Conservation (phyloP, 2,113 vertebrate genomes). For the Spermophilus dauricus region DNA sequence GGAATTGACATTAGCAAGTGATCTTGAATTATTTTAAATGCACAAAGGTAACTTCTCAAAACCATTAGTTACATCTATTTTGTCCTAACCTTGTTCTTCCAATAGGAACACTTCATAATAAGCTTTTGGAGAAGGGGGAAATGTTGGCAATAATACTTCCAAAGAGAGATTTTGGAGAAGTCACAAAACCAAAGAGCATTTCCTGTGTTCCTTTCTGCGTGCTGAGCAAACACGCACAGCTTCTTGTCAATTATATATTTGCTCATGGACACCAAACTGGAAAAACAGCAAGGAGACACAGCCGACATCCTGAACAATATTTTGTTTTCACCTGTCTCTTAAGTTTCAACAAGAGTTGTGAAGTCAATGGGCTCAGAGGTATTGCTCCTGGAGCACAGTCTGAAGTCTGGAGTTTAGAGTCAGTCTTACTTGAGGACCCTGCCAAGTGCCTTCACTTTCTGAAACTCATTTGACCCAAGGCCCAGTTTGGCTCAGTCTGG, state of each 20-base stretch:
- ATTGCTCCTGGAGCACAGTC: neutral
- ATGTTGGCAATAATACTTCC: neutral
- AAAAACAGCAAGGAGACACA: neutral
- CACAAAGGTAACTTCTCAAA: neutral
- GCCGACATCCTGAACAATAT: constrained; percentile 45
- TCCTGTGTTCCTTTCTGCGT: neutral
- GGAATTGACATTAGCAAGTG: constrained; percentile 48
- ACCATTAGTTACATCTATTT: constrained; percentile 5
- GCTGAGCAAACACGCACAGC: neutral
- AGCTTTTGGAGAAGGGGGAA: neutral
- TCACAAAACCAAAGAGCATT: neutral
- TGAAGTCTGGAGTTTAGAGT: neutral
- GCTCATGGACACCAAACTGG: neutral
- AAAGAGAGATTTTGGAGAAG: neutral
- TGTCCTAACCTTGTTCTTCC: neutral
- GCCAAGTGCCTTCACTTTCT: neutral
- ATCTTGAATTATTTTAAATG: constrained; percentile 62
- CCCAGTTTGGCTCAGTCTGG: neutral
- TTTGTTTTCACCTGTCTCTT: constrained; percentile 36
- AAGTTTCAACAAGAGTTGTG: constrained; percentile 66
- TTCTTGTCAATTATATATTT: neutral
- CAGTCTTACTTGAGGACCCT: neutral
- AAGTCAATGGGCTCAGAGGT: constrained; percentile 67
- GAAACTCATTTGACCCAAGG: neutral
- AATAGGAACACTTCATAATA: neutral